These are phyloP conservation scores for Pseudolaguvia tuberculata DNA, from an alignment of 2,113 vertebrate genomes.

Conservation along the genomic window DNA sequence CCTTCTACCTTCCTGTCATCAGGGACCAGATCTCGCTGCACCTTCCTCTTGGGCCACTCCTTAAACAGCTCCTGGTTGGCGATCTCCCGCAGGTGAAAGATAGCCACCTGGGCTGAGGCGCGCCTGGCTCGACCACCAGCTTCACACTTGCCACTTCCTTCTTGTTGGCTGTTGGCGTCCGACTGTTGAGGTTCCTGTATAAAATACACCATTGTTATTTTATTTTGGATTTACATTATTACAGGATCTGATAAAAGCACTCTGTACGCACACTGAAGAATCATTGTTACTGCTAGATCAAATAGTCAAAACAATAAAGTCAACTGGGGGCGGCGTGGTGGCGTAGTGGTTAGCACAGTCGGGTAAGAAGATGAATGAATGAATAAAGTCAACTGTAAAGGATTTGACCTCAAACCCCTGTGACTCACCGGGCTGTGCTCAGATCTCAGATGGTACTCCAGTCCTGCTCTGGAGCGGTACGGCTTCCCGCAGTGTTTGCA, in stretches of 20 bases:
- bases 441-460: conserved; percentile 87
- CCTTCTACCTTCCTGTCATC: conserved; percentile 76
- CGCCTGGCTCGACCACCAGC: conserved; percentile 77
- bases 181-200: conserved; percentile 52
- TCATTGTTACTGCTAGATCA: too few species aligned
- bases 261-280: too few species aligned
- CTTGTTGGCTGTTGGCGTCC: conserved; percentile 65
- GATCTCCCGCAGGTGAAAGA: conserved; percentile 86
- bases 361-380: too few species aligned
- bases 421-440: conserved; percentile 86
- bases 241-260: too few species aligned
- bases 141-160: conserved; percentile 66
- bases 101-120: conserved; percentile 85
- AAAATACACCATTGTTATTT: not conserved
- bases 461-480: conserved; percentile 86
- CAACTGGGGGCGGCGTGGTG: too few species aligned
- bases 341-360: too few species aligned
- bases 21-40: conserved; percentile 87
- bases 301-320: too few species aligned
- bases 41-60: conserved; percentile 93
- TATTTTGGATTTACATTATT: too few species aligned
- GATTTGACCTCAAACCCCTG: too few species aligned
- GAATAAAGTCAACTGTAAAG: too few species aligned
- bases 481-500: conserved; percentile 88
- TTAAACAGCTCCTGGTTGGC: conserved; percentile 85